Conservation (phyloP, 2,797 vertebrate genomes). For the Sternotherus odoratus region DNA sequence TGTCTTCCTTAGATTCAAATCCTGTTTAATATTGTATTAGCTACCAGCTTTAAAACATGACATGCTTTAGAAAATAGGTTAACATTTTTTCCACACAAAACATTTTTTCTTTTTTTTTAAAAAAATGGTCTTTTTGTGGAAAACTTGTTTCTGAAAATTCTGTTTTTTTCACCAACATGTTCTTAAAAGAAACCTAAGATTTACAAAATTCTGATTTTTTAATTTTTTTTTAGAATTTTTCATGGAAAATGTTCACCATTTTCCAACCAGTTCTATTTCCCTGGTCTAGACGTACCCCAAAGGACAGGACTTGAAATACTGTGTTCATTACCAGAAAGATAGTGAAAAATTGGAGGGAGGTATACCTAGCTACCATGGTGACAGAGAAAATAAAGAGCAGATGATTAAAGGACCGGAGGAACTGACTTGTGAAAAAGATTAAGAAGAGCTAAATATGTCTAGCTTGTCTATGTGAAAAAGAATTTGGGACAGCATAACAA, state of each 20-base stretch:
- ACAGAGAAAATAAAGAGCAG: not conserved
- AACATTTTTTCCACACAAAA: not conserved
- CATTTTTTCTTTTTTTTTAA: not conserved
- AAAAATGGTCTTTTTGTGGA: not conserved
- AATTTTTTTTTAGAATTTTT: not conserved
- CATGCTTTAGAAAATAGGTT: not conserved
- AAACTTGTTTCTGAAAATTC: not conserved
- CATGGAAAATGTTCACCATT: not conserved
- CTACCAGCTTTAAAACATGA: not conserved
- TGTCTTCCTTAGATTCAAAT: not conserved
- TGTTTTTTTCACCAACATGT: not conserved
- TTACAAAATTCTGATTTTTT: not conserved
- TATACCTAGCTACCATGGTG: not conserved
- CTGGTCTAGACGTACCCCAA: not conserved
- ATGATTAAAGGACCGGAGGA: not conserved
- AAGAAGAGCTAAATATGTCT: not conserved
- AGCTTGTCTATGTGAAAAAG: not conserved
- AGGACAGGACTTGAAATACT: not conserved
- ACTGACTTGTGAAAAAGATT: not conserved
- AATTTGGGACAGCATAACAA: not conserved
- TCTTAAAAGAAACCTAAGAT: not conserved
- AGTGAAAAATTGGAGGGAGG: not conserved
- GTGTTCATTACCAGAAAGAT: not conserved
- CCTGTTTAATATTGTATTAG: conserved; percentile 23
- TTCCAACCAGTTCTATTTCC: not conserved